phyloP scores from a whole-genome alignment of 2,113 vertebrate genomes.

The Rattus norvegicus region DNA sequence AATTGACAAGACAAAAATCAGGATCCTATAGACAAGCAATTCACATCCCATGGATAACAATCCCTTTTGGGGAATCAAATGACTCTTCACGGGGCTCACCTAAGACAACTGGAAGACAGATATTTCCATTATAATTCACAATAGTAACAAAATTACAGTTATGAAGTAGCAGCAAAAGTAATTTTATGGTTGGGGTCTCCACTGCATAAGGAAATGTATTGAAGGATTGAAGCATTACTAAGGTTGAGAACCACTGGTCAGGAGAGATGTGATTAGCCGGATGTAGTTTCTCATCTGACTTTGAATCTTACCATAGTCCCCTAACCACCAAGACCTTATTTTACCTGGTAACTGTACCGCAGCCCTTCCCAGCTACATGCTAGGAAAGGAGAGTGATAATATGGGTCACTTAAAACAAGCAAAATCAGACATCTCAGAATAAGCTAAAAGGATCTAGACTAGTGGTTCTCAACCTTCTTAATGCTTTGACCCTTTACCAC shows the following conservation, averaged over 20 bases:
- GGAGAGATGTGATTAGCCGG: background rate
- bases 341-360: no score
- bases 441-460: background rate
- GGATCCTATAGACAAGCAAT: fast-evolving
- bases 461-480: background rate
- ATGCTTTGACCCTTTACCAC: background rate
- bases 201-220: background rate
- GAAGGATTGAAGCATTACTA: background rate
- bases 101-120: background rate
- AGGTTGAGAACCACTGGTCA: background rate
- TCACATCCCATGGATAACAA: background rate
- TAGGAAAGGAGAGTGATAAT: background rate
- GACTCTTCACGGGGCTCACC: background rate
- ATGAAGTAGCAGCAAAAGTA: background rate
- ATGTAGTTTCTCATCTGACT: background rate
- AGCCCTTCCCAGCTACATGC: background rate
- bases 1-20: background rate
- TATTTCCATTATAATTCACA: background rate
- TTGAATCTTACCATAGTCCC: background rate
- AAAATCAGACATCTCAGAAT: background rate
- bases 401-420: background rate
- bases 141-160: background rate
- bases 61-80: background rate
- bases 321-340: fast-evolving
- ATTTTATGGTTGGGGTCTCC: background rate